Evolutionary conservation across 2,113 vertebrate species (phyloP), one percentile per base, ranked within the genome.

Genomic region (Balaeniceps rex): DNA sequence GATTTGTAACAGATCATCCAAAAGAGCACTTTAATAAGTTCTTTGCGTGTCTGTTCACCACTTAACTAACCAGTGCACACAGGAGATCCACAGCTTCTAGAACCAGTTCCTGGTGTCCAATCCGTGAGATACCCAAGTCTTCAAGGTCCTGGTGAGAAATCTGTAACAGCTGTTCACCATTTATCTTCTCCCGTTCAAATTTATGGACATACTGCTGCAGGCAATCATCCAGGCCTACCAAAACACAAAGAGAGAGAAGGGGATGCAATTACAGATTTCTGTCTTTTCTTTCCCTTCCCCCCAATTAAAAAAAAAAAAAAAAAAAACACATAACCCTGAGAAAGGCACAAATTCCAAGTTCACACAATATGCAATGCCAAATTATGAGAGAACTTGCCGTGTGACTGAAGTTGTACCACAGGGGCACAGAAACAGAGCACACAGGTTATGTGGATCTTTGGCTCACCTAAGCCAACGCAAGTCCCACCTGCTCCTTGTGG

Each of bases 111-210:
- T 99, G 99, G 95, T 99, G 99, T 91, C 99, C 99, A 6, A 99
- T 99, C 17, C 99, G 98, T 12, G 99, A 98, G 85, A 99, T 98
- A 7, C 99, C 99, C 29, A 99, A 98, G 75, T 99, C 99, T 98
- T 99, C 99, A 36, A 99, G 99, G 88, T 99, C 99, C 97, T 99
- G 99, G 80, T 99, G 99, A 7, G 99, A 99, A 97, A 99, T 99
- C 97, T 99, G 99, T 82, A 99, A 97, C 60, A 99, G 98, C 93
- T 99, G 99, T 68, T 99, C 99, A 25, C 99, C 99, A 5, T 99
- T 99, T 94, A 99, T 99, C 98, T 99, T 99, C 97, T 99, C 99
- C 57, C 98, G 97, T 96, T 99, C 99, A 97, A 99, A 99, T 96
- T 99, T 99, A 96, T 95, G 96, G 60, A 99, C 98, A 25, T 99